phyloP scores from a whole-genome alignment of 2,113 vertebrate species.

The Poeciliopsis occidentalis region DNA sequence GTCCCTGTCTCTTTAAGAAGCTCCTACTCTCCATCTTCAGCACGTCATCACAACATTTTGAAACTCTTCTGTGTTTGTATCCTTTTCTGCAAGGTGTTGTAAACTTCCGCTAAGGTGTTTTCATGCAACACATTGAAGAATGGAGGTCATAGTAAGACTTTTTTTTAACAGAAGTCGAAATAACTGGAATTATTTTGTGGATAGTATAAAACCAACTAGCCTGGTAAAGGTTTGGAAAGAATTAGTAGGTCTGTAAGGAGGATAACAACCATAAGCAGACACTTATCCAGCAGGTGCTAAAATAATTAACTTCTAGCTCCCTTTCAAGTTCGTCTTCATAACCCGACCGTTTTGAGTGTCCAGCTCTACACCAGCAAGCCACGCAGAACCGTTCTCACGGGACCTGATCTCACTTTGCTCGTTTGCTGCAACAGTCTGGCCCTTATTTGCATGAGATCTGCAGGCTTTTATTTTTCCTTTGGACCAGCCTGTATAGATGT shows the following conservation, averaged over 20 bases:
- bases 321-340: background rate
- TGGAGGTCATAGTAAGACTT: too few relatives aligned
- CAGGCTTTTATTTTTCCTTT: conserved; percentile 9
- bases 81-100: too few relatives aligned
- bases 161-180: conserved; percentile 13
- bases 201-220: conserved; percentile 19
- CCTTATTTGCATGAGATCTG: conserved; percentile 40
- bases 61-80: too few relatives aligned
- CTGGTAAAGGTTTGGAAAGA: conserved; percentile 26
- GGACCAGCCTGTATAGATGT: conserved; percentile 15
- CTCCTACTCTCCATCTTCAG: too few relatives aligned
- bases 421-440: conserved; percentile 6
- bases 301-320: conserved; percentile 6
- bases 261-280: conserved; percentile 1
- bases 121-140: too few relatives aligned
- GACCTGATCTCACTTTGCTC: conserved; percentile 13
- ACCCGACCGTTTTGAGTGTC: background rate
- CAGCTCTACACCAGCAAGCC: background rate
- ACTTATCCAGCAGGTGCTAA: conserved; percentile 21
- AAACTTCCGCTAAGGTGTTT: conserved; percentile 11
- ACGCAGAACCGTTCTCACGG: conserved; percentile 1
- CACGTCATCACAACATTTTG: too few relatives aligned
- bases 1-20: too few relatives aligned
- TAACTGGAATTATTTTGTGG: conserved; percentile 33
- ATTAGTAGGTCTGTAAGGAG: background rate